Conservation (phyloP, 2,113 vertebrate species). For the Ramphastos sulfuratus region DNA sequence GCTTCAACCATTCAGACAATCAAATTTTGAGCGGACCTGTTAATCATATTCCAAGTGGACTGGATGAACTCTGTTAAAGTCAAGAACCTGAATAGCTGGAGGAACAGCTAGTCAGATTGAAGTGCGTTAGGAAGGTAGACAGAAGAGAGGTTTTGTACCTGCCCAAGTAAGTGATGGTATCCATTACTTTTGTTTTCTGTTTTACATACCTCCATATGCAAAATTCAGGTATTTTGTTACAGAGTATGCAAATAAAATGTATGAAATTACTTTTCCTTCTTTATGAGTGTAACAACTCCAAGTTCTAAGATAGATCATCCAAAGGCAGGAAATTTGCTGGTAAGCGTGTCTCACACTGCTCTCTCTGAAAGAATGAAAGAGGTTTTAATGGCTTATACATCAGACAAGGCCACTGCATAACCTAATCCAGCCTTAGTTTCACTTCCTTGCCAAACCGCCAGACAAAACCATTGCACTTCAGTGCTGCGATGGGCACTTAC, state of each 20-base stretch:
- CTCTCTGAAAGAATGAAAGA: background rate
- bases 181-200: conserved; percentile 22
- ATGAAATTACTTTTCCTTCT: background rate
- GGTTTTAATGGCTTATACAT: background rate
- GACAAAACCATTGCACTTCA: background rate
- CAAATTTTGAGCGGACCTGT: background rate
- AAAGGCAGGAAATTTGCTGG: conserved; percentile 14
- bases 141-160: background rate
- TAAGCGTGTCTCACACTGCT: background rate
- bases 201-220: background rate
- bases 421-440: background rate
- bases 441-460: background rate
- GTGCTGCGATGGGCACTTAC: background rate
- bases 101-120: background rate
- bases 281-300: background rate
- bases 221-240: background rate
- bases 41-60: background rate
- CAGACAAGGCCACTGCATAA: background rate
- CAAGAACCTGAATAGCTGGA: background rate
- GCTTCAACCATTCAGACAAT: background rate
- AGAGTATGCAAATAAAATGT: background rate
- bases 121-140: background rate
- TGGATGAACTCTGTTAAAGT: background rate
- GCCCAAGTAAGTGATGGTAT: background rate
- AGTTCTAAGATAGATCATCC: background rate